Evolutionary conservation across 2,888 invertebrate species (phyloP), one percentile per base, ranked within the genome.

Genomic region (Lasioglossum calceatum): DNA sequence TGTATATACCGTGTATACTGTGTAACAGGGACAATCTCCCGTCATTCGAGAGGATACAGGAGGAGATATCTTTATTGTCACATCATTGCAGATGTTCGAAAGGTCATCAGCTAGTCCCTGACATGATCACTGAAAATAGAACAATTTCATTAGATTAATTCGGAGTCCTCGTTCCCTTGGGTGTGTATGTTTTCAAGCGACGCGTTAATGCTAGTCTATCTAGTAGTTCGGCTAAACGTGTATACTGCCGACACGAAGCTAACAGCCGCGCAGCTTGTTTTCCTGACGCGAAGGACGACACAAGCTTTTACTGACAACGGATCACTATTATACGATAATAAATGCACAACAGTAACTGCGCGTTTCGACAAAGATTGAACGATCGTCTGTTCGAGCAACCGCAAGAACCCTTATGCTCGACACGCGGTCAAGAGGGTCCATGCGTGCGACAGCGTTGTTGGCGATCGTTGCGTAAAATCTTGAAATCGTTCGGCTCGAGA

Each of bases 21-120:
- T 92, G 90, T 92, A 91, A 88, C 92, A 91, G 92, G 92, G 92
- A 91, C 92, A 88, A 92, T 70, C 91, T 89, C 92, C 93, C 92
- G 92, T 93, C 90, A 94, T 89, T 88, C 92, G 91, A 90, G 89
- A 92, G 90, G 84, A 84, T 70, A 76, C 91, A 91, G 91, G 92
- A 92, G 91, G 89, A 93, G 92, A 91, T 92, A 92, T 92, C 92
- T 93, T 95, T 95, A 95, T 95, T 95, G 95, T 95, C 95, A 95
- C 95, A 95, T 95, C 94, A 93, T 95, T 93, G 92, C 91, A 90
- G 91, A 86, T 91, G 90, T 91, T 92, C 87, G 89, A 84, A 79
- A 92, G 85, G 89, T 90, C 92, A 93, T 93, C 93, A 93, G 93
- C 94, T 93, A 91, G 92, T 92, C 89, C 92, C 90, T 92, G 92